phyloP scores from a whole-genome alignment of 2,797 vertebrate species.

The Cryptoprocta ferox region DNA sequence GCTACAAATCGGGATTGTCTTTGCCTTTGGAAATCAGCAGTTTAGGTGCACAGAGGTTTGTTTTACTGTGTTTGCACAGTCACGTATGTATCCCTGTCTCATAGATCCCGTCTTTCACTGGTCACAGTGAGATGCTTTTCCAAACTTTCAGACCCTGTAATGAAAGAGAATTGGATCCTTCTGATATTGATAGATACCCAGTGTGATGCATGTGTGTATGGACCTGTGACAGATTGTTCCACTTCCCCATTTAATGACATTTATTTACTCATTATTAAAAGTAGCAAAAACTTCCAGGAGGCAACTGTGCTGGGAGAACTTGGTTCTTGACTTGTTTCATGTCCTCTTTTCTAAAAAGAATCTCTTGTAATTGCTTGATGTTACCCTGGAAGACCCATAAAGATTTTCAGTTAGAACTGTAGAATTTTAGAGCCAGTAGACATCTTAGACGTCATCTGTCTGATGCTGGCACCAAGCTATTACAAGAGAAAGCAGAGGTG shows the following conservation, averaged over 20 bases:
- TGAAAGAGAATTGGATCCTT: neutral
- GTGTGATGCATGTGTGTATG: neutral
- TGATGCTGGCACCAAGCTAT: neutral
- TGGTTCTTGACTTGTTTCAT: neutral
- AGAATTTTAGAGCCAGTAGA: neutral
- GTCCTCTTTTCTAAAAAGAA: neutral
- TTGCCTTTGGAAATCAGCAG: neutral
- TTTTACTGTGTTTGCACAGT: neutral
- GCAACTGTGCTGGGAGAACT: neutral
- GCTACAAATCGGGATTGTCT: neutral
- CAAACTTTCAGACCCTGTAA: neutral
- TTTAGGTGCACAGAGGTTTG: neutral
- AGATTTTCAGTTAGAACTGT: neutral
- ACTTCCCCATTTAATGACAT: neutral
- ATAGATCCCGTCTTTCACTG: neutral
- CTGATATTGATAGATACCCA: neutral
- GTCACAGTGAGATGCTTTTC: neutral
- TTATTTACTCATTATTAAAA: constrained; percentile 5
- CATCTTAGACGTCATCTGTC: neutral
- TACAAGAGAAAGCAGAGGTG: neutral
- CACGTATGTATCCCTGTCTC: neutral
- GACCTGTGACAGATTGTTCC: neutral
- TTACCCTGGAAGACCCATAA: neutral
- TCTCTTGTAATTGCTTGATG: neutral
- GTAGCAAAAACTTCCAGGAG: neutral